Conservation (phyloP, 2,888 invertebrate species). For the Chymomyza fuscimana region DNA sequence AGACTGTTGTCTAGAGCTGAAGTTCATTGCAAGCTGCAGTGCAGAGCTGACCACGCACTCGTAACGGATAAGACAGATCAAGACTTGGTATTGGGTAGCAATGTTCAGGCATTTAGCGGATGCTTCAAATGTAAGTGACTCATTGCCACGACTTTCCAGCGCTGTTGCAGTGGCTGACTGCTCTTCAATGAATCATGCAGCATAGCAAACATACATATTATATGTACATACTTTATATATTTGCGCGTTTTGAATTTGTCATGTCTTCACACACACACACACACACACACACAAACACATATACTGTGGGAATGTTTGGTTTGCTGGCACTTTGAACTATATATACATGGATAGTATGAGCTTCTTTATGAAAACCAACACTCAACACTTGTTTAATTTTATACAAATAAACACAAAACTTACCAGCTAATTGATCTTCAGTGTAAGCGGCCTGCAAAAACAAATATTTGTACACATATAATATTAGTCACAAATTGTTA, state of each 20-base stretch:
- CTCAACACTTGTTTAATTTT: background rate
- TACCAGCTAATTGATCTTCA: constrained; percentile 95
- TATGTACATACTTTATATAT: constrained; percentile 20
- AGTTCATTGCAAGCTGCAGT: background rate
- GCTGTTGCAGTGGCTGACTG: background rate
- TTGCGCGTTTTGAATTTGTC: background rate
- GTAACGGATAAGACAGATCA: background rate
- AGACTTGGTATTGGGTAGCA: background rate
- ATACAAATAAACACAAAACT: constrained; percentile 80
- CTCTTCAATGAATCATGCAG: constrained; percentile 69
- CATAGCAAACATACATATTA: constrained; percentile 53
- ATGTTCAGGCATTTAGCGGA: background rate
- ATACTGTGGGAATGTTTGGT: constrained; percentile 24
- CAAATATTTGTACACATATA: background rate
- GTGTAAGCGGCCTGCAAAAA: constrained; percentile 90
- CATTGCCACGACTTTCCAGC: background rate
- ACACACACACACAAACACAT: constrained; percentile 16
- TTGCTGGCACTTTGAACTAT: background rate
- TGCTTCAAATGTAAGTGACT: background rate
- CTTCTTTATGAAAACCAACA: background rate
- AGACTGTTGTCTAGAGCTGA: background rate
- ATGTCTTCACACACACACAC: constrained; percentile 33
- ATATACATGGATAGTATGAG: background rate
- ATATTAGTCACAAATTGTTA: background rate
- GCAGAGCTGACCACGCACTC: background rate